Conservation (phyloP, 92 coral and sea anemone genomes). For the Hydrozoanthus gracilis region DNA sequence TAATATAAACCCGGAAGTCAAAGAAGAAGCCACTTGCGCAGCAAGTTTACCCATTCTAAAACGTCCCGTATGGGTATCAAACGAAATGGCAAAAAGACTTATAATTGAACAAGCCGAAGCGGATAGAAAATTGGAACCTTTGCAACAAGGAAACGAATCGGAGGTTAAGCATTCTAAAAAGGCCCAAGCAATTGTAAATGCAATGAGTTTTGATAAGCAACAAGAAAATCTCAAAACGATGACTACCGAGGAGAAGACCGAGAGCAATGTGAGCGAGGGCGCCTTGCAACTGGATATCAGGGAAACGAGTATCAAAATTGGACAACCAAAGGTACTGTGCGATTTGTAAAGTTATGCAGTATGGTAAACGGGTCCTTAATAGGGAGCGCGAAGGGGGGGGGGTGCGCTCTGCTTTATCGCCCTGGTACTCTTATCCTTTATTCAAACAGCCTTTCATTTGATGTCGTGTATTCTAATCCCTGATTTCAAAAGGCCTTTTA, state of each 20-base stretch:
- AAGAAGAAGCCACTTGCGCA: constrained; percentile 6
- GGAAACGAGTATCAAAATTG: neutral
- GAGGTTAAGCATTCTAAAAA: neutral
- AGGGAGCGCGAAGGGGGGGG: too few species aligned
- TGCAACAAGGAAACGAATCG: neutral
- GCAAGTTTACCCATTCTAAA: neutral
- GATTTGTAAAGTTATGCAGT: neutral
- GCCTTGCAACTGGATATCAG: neutral
- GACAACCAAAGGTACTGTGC: neutral
- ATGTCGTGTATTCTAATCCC: too few species aligned
- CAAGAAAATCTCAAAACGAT: neutral
- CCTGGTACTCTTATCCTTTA: too few species aligned
- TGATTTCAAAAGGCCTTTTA: too few species aligned
- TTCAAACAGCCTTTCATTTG: too few species aligned
- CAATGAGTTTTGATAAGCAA: neutral
- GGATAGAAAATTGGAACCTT: neutral
- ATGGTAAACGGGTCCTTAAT: too few species aligned
- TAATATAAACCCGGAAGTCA: neutral
- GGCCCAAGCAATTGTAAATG: constrained; percentile 24
- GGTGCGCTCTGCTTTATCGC: too few species aligned
- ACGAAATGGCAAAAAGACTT: constrained; percentile 41
- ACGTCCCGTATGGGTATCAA: constrained; percentile 31
- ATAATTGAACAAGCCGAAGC: constrained; percentile 13
- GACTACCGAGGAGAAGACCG: constrained; percentile 9
- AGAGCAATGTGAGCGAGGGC: neutral